Evolutionary conservation across 37 sponge, comb jelly and placozoan species (phyloP).

Genomic region (Diacarnus erythraeanus): DNA sequence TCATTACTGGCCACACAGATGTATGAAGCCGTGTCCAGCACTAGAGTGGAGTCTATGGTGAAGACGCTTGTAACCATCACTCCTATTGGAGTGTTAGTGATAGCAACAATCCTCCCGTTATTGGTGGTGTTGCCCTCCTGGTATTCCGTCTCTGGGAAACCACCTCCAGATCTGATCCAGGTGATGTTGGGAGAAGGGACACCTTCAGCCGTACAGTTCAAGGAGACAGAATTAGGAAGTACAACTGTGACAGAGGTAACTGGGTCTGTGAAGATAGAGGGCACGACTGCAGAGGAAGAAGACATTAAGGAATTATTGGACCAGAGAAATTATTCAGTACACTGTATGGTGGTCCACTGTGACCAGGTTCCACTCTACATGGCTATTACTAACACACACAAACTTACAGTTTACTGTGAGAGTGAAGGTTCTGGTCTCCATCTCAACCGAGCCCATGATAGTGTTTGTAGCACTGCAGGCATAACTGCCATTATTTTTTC

Average conservation of each 20-base stretch:
- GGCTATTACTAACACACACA: no score
- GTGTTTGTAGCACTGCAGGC: slow-evolving; percentile 40
- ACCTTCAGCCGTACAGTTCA: slow-evolving; percentile 44
- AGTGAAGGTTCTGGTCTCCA: not conserved
- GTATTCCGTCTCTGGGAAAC: slow-evolving; percentile 3
- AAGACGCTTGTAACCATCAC: slow-evolving; percentile 23
- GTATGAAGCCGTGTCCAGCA: slow-evolving; percentile 36
- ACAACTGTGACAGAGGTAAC: not conserved
- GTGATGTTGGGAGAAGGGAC: slow-evolving; percentile 34
- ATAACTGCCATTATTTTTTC: slow-evolving; percentile 45
- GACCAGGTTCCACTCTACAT: no score
- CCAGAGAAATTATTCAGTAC: no score
- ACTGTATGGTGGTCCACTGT: no score
- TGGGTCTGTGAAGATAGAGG: not conserved
- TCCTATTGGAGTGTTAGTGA: not conserved
- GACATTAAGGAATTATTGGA: no score
- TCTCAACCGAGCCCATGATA: slow-evolving; percentile 22
- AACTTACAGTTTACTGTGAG: slow-evolving; percentile 38
- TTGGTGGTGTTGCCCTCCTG: not conserved
- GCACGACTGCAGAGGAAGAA: slow-evolving; percentile 35
- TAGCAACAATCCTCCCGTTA: no score
- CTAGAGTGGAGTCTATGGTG: slow-evolving; percentile 13
- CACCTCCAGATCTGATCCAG: slow-evolving; percentile 17
- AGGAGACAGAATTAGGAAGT: not conserved
- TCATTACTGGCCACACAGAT: slow-evolving; percentile 35